Base-by-base conservation (phyloP, 2,797 vertebrate species). In the Macropodus opercularis region DNA sequence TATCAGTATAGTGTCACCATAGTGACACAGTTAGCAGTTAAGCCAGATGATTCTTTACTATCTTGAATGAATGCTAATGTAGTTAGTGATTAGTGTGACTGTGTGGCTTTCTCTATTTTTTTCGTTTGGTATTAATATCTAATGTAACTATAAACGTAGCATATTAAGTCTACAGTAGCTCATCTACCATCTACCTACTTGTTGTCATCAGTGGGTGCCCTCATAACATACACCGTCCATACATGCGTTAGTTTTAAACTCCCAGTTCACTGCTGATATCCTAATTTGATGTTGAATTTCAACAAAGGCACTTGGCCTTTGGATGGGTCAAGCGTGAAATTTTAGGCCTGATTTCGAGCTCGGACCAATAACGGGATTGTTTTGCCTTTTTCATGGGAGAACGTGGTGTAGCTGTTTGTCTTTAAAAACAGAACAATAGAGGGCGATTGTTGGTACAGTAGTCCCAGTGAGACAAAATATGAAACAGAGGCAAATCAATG, bases 401-500 rank as follows among this genome's bases (percentile, higher is more conserved):
- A 66, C 63, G 53, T 57, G 22, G 77, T 46, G 79, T 68, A 26
- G 71, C 77, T 72, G 81, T 81, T 86, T 80, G 78, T 84, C 80
- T 77, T 85, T 79, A 85, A 85, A 76, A 77, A 55, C 68, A 29
- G 65, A 88, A 87, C 86, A 90, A 89, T 88, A 17, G 79, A 64
- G 71, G 72, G 49, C 53, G n/a, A 80, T 79, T 85, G 88, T 87
- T 77, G 81, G 65, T 69, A 6, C 80, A 42, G 72, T 54, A 46
- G 81, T 79, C 87, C 72, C 72, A 80, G 84, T 60, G 80, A 84
- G 87, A 74, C 71, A 66, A 80, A 81, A 81, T 64, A 82, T 61
- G 74, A 82, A 86, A 79, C 86, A 44, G 84, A 56, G 80, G 81
- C 76, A 39, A 73, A 90, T 90, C 89, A 81, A 90, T 90, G 73